phyloP scores from a whole-genome alignment of 2,113 vertebrate species.

The Pedetes capensis region DNA sequence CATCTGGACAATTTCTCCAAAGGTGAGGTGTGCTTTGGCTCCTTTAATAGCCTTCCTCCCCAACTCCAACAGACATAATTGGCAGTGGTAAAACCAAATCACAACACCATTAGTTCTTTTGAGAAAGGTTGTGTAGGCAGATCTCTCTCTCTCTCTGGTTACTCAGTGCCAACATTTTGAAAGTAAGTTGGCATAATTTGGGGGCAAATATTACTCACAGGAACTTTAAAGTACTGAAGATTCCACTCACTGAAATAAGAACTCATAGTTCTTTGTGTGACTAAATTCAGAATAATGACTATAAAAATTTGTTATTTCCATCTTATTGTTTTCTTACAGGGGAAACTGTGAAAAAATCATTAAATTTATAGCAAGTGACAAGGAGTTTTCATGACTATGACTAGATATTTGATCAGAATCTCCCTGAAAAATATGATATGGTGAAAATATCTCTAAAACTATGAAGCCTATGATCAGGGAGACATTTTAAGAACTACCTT shows the following conservation, averaged over 20 bases:
- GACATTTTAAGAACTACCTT: neutral
- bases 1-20: neutral
- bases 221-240: conserved; percentile 2
- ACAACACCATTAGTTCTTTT: neutral
- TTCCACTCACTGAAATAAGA: neutral
- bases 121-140: neutral
- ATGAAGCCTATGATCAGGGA: neutral
- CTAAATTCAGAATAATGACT: neutral
- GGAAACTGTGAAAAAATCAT: neutral
- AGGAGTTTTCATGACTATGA: neutral
- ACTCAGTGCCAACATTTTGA: conserved; percentile 16
- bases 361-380: neutral
- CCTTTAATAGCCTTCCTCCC: neutral
- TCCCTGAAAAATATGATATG: neutral
- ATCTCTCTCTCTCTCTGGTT: neutral
- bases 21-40: neutral
- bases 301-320: neutral
- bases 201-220: conserved; percentile 26
- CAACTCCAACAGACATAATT: neutral
- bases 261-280: conserved; percentile 7
- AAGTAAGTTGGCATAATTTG: conserved; percentile 11
- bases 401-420: neutral
- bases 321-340: neutral
- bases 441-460: neutral
- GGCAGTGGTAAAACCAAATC: neutral